These are phyloP conservation scores for Drosophila kurseongensis DNA, from an alignment of 1,140 invertebrate species.

Conservation along the genomic window DNA sequence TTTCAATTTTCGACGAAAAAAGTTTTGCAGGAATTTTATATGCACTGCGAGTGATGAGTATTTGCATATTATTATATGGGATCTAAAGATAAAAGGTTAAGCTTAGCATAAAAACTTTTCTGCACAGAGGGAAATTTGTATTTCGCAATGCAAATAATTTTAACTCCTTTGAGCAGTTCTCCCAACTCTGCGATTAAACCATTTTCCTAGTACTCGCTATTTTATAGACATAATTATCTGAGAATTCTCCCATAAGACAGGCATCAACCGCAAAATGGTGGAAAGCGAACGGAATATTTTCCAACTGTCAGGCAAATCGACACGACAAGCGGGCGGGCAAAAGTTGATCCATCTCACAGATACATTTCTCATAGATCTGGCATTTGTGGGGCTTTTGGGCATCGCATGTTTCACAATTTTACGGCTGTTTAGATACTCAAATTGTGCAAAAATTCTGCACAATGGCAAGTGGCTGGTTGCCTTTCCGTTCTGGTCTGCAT, in stretches of 20 bases:
- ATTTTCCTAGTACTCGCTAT: constrained; percentile 16
- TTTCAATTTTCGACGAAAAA: constrained; percentile 42
- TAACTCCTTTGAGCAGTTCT: background rate
- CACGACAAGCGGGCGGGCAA: constrained; percentile 31
- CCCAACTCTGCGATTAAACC: constrained; percentile 13
- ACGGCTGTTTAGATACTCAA: constrained; percentile 78
- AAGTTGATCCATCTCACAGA: constrained; percentile 37
- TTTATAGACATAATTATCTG: constrained; percentile 33
- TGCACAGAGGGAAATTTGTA: constrained; percentile 2
- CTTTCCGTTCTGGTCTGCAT: constrained; percentile 36
- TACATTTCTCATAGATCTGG: constrained; percentile 41
- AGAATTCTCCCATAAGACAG: constrained; percentile 35
- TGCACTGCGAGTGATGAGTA: constrained; percentile 15
- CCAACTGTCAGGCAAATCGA: constrained; percentile 48
- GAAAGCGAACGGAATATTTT: constrained; percentile 32
- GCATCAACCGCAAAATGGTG: constrained; percentile 36
- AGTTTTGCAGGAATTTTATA: constrained; percentile 31
- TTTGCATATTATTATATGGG: constrained; percentile 25
- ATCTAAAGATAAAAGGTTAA: constrained; percentile 15
- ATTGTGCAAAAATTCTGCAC: constrained; percentile 43
- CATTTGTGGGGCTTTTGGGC: constrained; percentile 51
- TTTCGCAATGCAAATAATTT: constrained; percentile 4
- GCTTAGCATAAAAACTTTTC: constrained; percentile 1
- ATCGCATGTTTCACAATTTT: constrained; percentile 76
- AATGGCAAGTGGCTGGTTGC: constrained; percentile 14